phyloP scores from a whole-genome alignment of 35 echinoderm and acorn worm genomes.

The Antedon bifida region DNA sequence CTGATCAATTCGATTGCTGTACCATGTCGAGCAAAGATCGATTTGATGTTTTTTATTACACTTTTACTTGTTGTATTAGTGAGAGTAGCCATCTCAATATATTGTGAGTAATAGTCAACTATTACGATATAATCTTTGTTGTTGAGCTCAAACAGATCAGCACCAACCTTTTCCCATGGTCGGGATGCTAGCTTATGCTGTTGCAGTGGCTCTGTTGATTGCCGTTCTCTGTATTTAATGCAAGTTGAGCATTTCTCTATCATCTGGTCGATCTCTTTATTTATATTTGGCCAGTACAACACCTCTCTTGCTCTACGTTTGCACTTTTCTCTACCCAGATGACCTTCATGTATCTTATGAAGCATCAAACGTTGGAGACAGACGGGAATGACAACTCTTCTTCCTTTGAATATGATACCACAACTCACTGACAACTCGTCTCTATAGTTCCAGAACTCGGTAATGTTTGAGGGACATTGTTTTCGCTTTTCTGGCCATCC shows the following conservation, averaged over 20 bases:
- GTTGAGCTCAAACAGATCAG: conserved; percentile 5
- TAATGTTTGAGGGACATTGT: not conserved
- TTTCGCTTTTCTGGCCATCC: conserved; percentile 2
- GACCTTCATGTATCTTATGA: conserved; percentile 4
- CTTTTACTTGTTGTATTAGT: not conserved
- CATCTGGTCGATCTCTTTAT: conserved; percentile 4
- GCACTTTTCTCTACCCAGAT: conserved; percentile 27
- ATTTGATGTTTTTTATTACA: not conserved
- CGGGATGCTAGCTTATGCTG: conserved; percentile 10
- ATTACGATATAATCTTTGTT: conserved; percentile 10
- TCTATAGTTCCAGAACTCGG: not conserved
- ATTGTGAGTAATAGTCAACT: conserved; percentile 20
- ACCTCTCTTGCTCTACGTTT: conserved; percentile 12
- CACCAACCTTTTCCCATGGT: conserved; percentile 25
- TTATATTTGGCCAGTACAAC: conserved; percentile 14
- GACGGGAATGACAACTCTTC: conserved; percentile 7
- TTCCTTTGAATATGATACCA: not conserved
- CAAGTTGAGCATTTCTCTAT: not conserved
- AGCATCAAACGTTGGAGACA: conserved; percentile 4
- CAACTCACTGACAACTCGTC: not conserved
- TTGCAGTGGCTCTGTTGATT: not conserved
- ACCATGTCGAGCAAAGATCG: conserved; percentile 12
- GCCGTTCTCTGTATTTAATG: not conserved
- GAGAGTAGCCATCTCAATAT: conserved; percentile 3
- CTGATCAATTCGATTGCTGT: conserved; percentile 3